Evolutionary conservation across 2,888 invertebrate genomes (phyloP).

Genomic region (Hypolimnas misippus): DNA sequence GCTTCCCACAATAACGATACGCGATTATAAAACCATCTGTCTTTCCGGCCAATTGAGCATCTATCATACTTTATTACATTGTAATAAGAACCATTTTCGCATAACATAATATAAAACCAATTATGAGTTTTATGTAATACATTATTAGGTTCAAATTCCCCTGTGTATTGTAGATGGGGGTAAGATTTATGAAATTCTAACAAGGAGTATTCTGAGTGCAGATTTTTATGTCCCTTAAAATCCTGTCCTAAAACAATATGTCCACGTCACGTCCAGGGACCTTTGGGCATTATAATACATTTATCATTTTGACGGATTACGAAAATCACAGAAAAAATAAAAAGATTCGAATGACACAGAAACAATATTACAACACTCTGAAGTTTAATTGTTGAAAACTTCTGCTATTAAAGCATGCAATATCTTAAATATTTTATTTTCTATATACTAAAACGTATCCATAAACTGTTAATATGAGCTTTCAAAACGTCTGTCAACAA

Average conservation of each 20-base stretch:
- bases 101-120: too few relatives aligned
- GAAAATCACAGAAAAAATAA: conserved; percentile 16
- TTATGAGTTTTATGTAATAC: background rate
- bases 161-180: background rate
- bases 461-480: too few relatives aligned
- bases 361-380: background rate
- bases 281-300: conserved; percentile 14
- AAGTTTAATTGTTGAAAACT: too few relatives aligned
- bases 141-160: conserved; percentile 9
- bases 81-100: conserved; percentile 22
- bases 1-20: conserved; percentile 38
- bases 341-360: background rate
- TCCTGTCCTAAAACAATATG: conserved; percentile 37
- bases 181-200: conserved; percentile 46
- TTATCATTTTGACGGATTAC: conserved; percentile 33
- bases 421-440: too few relatives aligned
- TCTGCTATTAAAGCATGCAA: too few relatives aligned
- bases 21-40: conserved; percentile 54
- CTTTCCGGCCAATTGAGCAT: conserved; percentile 50
- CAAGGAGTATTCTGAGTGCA: conserved; percentile 39
- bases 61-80: background rate
- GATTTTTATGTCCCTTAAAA: conserved; percentile 31
- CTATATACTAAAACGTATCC: too few relatives aligned
- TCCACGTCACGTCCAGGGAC: conserved; percentile 26
- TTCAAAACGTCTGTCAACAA: too few relatives aligned